These are phyloP conservation scores for Apogon talboti DNA, from an alignment of 2,797 vertebrate genomes.

Conservation along the genomic window DNA sequence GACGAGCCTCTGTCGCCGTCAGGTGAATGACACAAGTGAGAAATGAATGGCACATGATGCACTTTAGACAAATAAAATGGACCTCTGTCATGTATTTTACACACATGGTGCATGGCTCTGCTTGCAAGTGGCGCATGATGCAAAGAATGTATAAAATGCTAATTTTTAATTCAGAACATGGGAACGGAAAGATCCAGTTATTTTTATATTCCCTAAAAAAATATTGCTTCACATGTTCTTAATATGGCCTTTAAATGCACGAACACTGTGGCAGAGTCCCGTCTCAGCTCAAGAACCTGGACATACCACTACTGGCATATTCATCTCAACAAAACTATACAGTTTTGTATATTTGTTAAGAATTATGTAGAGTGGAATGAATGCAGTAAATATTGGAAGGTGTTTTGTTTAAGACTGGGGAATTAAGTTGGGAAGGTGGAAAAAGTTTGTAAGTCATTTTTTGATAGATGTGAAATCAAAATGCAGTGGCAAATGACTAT, in stretches of 20 bases:
- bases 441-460: not conserved
- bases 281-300: slow-evolving; percentile 48
- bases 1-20: slow-evolving; percentile 49
- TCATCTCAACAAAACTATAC: slow-evolving; percentile 31
- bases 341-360: slow-evolving; percentile 19
- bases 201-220: slow-evolving; percentile 56
- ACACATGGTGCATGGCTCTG: slow-evolving; percentile 29
- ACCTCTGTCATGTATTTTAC: slow-evolving; percentile 53
- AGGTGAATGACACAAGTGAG: slow-evolving; percentile 29
- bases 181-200: slow-evolving; percentile 44
- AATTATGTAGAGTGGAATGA: slow-evolving; percentile 7
- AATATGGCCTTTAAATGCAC: slow-evolving; percentile 47
- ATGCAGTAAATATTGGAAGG: not conserved
- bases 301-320: not conserved
- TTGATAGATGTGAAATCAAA: too few relatives aligned
- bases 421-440: not conserved
- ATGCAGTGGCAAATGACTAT: too few relatives aligned
- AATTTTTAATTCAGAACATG: slow-evolving; percentile 42
- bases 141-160: slow-evolving; percentile 68
- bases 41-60: slow-evolving; percentile 72
- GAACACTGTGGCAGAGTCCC: slow-evolving; percentile 37
- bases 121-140: slow-evolving; percentile 47
- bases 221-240: slow-evolving; percentile 32
- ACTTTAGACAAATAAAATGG: slow-evolving; percentile 72
- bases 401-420: not conserved